Base-by-base conservation (phyloP, 1,140 invertebrate genomes). In the Zaprionus taronus region DNA sequence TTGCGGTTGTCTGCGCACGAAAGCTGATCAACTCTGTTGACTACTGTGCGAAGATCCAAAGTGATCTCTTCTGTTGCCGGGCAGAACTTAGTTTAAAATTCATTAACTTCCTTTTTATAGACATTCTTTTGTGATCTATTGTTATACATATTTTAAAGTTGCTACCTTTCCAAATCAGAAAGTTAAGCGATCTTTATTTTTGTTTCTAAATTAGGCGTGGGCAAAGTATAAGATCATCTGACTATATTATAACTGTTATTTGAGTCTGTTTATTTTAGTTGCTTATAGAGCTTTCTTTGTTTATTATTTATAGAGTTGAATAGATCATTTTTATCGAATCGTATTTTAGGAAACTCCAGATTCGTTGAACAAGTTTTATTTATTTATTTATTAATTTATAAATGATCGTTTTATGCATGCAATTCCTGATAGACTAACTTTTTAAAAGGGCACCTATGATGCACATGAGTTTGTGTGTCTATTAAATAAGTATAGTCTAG, bases 1-100 rank as follows among this genome's bases (percentile, higher is more conserved):
- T 70, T 89, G 84, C 78, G 79, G 84, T 69, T 75, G 41, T 47
- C 36, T 38, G 36, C 36, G 36, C 36, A 38, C 41, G 38, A 47
- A 47, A 17, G 47, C 20, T 51, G 47, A 51, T 51, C 47, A 24
- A 11, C 4, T 24, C 22, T 0, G 47, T 20, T 5, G 20, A 14
- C 22, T 51, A 51, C 47, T 47, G 41, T 47, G 41, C 41, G 41
- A 9, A 17, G 41, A 47, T 47, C 41, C n/a, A 3, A 9, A 17
- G 7, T 17, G 41, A 47, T 47, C n/a, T 47, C 41, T 11, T 47
- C n/a, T 17, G 41, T 47, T 47, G 41, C 41, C 9, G 41, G 2
- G 5, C 47, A 14, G 20, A 14, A 12, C 4, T 24, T 7, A 14
- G 11, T 11, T 53, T 31, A 15, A 31, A 56, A 56, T 56, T 28